Evolutionary conservation across 2,888 invertebrate genomes (phyloP).

Genomic region (Synanthedon formicaeformis): DNA sequence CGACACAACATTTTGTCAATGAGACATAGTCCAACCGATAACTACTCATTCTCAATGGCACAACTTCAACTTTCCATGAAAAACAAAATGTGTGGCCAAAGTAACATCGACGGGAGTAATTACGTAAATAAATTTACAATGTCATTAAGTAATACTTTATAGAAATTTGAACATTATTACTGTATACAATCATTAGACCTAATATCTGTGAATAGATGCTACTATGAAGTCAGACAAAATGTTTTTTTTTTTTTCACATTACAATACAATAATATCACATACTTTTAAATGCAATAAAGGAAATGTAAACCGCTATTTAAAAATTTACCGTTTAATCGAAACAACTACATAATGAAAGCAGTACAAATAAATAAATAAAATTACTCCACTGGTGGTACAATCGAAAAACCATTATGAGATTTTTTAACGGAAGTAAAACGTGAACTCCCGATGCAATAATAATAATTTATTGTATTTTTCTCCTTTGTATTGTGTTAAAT

Average conservation of each 20-base stretch:
- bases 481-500: slow-evolving; percentile 66
- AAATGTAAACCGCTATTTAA: slow-evolving; percentile 48
- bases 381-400: slow-evolving; percentile 67
- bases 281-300: slow-evolving; percentile 66
- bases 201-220: slow-evolving; percentile 54
- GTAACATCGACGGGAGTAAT: not conserved
- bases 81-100: not conserved
- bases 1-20: too few relatives aligned
- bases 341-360: slow-evolving; percentile 38
- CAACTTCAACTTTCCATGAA: slow-evolving; percentile 15
- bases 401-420: slow-evolving; percentile 67
- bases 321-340: slow-evolving; percentile 16
- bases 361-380: slow-evolving; percentile 59
- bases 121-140: slow-evolving; percentile 9
- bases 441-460: slow-evolving; percentile 66
- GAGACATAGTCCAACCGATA: slow-evolving; percentile 25
- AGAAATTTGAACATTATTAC: slow-evolving; percentile 36
- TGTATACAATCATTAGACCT: slow-evolving; percentile 27
- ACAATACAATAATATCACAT: slow-evolving; percentile 64
- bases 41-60: slow-evolving; percentile 43
- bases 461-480: slow-evolving; percentile 68
- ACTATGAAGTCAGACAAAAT: slow-evolving; percentile 69
- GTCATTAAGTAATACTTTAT: slow-evolving; percentile 26
- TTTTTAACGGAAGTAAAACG: slow-evolving; percentile 64
- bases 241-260: slow-evolving; percentile 59